Base-by-base conservation (phyloP, 2,797 vertebrate genomes). In the Amniataba percoides region DNA sequence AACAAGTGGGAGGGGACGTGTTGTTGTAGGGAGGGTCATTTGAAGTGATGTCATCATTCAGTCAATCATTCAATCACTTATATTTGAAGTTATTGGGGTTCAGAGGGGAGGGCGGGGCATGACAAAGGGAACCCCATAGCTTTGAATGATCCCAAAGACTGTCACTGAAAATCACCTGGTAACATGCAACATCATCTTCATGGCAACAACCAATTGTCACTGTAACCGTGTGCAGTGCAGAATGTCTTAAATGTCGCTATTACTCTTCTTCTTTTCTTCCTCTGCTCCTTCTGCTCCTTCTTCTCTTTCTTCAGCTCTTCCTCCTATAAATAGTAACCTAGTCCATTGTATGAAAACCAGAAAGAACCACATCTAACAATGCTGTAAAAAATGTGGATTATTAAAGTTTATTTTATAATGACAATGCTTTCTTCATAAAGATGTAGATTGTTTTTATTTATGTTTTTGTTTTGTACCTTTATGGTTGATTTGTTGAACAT, bases 111-210 rank as follows among this genome's bases (percentile, higher is more conserved):
- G 58, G 79, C 1, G 31, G 70, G 71, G 80, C 55, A 78, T 61
- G 69, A 84, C 36, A 66, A 86, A 79, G 51, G 67, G 72, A 83
- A 89, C 61, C 86, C 82, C 73, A 62, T 86, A 81, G 84, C 88
- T 90, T 90, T 77, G 80, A 90, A 90, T 34, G n/a, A 95, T 94
- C 87, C 93, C 94, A 95, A 95, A 95, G 94, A 95, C 89, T 81
- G 77, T 87, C 88, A 85, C 86, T 7, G 39, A 87, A 84, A 82
- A 74, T 85, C 89, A 87, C 78, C 70, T 77, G 80, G 82, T 90
- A 87, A 92, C 84, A 80, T 78, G 78, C 88, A 91, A 80, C 88
- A 71, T 86, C 85, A 86, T 93, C 86, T 87, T 87, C 88, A 88
- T 80, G 87, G 85, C 83, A 84, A 90, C 87, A 88, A 59, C 65